Percentiles rank a stretch among this genome's conserved stretches.
These are phyloP conservation scores for Xerus inauris DNA, from an alignment of 2,113 vertebrate genomes.

Conservation along the genomic window DNA sequence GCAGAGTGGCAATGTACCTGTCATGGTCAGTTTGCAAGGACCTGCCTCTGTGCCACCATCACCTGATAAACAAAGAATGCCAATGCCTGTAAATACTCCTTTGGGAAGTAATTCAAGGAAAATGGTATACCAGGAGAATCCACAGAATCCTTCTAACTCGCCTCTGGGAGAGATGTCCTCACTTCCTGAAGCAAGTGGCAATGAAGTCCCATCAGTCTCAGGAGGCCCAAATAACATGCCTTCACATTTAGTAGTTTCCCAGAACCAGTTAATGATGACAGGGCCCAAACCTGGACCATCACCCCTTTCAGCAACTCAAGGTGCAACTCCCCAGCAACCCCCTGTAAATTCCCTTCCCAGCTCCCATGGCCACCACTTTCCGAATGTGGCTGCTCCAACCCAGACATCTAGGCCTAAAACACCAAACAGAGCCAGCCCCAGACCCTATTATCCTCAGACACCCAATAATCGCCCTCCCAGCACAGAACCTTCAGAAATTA, in stretches of 20 bases:
- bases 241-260: slow-evolving; percentile 93
- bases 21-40: slow-evolving; percentile 96
- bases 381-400: slow-evolving; percentile 93
- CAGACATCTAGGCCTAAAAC: slow-evolving; percentile 98
- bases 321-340: slow-evolving; percentile 94
- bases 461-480: slow-evolving; percentile 98
- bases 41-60: slow-evolving; percentile 93
- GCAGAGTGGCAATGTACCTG: slow-evolving; percentile 92
- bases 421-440: slow-evolving; percentile 97
- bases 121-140: slow-evolving; percentile 93
- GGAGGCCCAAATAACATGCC: slow-evolving; percentile 89
- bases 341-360: slow-evolving; percentile 89
- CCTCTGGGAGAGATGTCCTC: slow-evolving; percentile 90
- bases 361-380: slow-evolving; percentile 93
- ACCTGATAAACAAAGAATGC: slow-evolving; percentile 95
- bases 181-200: slow-evolving; percentile 85
- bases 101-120: slow-evolving; percentile 91
- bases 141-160: slow-evolving; percentile 90
- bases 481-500: slow-evolving; percentile 98
- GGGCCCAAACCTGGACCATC: slow-evolving; percentile 92
- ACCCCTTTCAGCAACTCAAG: slow-evolving; percentile 90
- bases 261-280: slow-evolving; percentile 92
- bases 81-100: slow-evolving; percentile 90
- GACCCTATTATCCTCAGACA: slow-evolving; percentile 97
- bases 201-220: slow-evolving; percentile 84